Base-by-base conservation (phyloP, 2,797 vertebrate species). In the Percopsis omiscomaycus region DNA sequence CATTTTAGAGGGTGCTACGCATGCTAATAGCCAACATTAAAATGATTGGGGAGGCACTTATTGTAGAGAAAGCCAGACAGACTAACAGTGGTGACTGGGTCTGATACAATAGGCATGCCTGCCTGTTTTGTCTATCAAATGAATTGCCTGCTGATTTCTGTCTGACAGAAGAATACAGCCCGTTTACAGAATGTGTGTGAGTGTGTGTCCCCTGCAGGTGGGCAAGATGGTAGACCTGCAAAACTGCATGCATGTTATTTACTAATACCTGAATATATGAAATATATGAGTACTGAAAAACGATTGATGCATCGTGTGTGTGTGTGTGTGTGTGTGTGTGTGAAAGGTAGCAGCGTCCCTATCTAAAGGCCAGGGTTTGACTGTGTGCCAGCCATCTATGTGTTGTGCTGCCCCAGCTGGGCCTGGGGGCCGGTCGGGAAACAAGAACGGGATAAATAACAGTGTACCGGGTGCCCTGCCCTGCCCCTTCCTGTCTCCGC, bases 401-500 rank as follows among this genome's bases (percentile, higher is more conserved):
- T 32, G 28, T 30, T 14, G 2, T 55, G 49, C 16, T 51, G 14
- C n/a, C 49, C 11, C 13, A 37, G 32, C 32, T 37, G 32, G 32
- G 32, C 32, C 32, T 22, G 32, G 32, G 9, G 32, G 32, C 32
- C 32, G 32, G 32, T 0, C 5, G 5, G 4, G 9, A 37, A 37
- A 37, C 32, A 37, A 37, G 32, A 37, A 8, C 5, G 5, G 9
- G 32, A 37, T 37, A 37, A 37, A 37, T 37, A 89, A 86, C 80
- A 78, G 77, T 77, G 66, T 59, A 55, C 80, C 68, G 68, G 85
- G 83, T 81, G 84, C 79, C 57, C 78, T 22, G 77, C 86, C 82
- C 85, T 61, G 80, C 91, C 91, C 74, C 88, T 92, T 93, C 92
- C 92, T 92, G 90, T 80, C 86, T 85, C 74, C 55, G 44, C 72